These are phyloP conservation scores for Bostrychus sinensis DNA, from an alignment of 2,113 vertebrate genomes.

Conservation along the genomic window DNA sequence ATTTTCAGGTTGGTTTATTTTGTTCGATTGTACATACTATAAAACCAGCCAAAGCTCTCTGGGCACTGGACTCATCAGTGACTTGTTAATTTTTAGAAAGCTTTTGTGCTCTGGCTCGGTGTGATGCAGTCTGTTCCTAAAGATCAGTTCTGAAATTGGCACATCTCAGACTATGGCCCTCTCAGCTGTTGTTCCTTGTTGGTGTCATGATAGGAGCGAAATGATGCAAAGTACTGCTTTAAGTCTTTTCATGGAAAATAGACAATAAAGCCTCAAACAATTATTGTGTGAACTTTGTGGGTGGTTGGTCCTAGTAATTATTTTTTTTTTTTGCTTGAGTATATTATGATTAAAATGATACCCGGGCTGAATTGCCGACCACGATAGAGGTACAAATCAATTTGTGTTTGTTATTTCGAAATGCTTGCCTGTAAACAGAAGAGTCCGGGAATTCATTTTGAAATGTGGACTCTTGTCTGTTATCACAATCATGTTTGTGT, in stretches of 20 bases:
- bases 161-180: constrained; percentile 41
- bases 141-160: constrained; percentile 31
- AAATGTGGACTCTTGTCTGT: constrained; percentile 45
- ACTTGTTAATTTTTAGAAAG: constrained; percentile 33
- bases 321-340: too few species aligned
- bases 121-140: constrained; percentile 16
- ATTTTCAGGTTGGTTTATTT: constrained; percentile 43
- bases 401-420: constrained; percentile 45
- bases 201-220: constrained; percentile 54
- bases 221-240: constrained; percentile 48
- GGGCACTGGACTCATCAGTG: constrained; percentile 18
- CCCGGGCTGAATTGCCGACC: background rate
- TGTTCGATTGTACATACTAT: constrained; percentile 64
- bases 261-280: constrained; percentile 70
- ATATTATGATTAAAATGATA: too few species aligned
- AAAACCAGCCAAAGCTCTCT: constrained; percentile 25
- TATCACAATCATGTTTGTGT: too few species aligned
- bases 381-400: too few species aligned
- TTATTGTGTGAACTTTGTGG: too few species aligned
- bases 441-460: constrained; percentile 36
- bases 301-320: too few species aligned
- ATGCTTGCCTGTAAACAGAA: constrained; percentile 22
- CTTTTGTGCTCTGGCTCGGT: constrained; percentile 27
- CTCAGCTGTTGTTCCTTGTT: constrained; percentile 41
- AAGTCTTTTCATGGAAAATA: constrained; percentile 58